Percentiles rank a stretch among this genome's conserved stretches.
These are phyloP conservation scores for Tinea trinotella DNA, from an alignment of 2,888 invertebrate species.

Conservation along the genomic window DNA sequence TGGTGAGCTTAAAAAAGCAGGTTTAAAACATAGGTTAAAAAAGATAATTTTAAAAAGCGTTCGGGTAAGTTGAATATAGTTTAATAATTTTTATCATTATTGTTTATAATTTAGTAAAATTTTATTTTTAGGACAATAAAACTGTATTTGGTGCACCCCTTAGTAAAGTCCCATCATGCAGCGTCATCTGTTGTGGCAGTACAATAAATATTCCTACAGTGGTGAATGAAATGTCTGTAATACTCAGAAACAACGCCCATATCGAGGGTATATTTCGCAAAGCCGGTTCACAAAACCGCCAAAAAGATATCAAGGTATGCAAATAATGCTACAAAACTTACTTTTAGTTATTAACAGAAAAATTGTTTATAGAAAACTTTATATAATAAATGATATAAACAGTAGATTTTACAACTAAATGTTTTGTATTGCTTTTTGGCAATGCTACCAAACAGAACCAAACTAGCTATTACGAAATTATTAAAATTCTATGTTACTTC, in stretches of 20 bases:
- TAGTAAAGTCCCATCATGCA: slow-evolving; percentile 58
- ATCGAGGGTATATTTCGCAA: slow-evolving; percentile 91
- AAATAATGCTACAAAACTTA: no score
- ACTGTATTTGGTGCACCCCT: slow-evolving; percentile 65
- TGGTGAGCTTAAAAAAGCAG: slow-evolving; percentile 77
- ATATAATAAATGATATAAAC: no score
- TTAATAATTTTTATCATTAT: neutral
- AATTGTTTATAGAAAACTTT: no score
- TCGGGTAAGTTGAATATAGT: slow-evolving; percentile 58
- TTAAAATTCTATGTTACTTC: no score
- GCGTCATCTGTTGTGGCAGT: slow-evolving; percentile 77
- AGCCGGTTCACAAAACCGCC: slow-evolving; percentile 86
- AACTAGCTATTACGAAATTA: no score
- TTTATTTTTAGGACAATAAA: slow-evolving; percentile 47
- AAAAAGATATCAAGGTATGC: slow-evolving; percentile 84
- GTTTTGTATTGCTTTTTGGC: no score
- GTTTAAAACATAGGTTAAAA: slow-evolving; percentile 80
- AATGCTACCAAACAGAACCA: no score
- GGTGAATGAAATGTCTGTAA: slow-evolving; percentile 79
- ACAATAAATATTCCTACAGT: slow-evolving; percentile 81
- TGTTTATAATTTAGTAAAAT: neutral
- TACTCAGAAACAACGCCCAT: slow-evolving; percentile 77
- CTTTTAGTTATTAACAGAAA: no score
- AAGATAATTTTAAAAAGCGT: slow-evolving; percentile 72
- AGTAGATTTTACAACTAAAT: no score